Evolutionary conservation across 2,113 vertebrate genomes (phyloP).

Genomic region (Penelope pileata): DNA sequence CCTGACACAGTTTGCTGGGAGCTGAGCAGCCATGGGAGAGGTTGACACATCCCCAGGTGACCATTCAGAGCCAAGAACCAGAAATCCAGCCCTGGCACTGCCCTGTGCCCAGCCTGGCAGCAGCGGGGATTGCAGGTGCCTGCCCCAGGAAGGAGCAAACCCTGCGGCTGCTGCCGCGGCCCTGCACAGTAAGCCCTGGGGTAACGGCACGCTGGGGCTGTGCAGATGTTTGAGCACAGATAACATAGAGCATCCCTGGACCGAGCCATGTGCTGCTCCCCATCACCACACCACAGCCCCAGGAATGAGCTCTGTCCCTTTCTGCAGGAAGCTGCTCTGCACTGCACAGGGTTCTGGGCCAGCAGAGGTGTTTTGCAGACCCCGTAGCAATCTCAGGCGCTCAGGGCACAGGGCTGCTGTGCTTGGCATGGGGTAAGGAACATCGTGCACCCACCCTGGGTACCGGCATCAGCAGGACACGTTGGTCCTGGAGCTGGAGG

Average conservation of each 20-base stretch:
- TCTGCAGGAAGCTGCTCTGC: neutral
- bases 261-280: neutral
- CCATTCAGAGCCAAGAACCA: neutral
- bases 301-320: neutral
- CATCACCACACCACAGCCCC: accelerated
- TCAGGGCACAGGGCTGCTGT: neutral
- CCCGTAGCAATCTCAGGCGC: neutral
- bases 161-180: accelerated
- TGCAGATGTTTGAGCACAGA: neutral
- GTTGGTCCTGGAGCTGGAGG: neutral
- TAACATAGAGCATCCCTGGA: neutral
- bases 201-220: neutral
- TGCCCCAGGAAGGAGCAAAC: neutral
- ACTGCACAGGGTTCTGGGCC: accelerated
- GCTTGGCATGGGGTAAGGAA: neutral
- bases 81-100: neutral
- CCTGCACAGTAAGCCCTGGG: neutral
- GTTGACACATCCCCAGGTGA: accelerated
- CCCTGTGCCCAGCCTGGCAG: accelerated
- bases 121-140: neutral
- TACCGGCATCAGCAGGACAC: neutral
- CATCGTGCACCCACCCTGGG: neutral
- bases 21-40: accelerated
- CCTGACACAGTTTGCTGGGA: neutral
- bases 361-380: neutral